Percentiles rank a stretch among this genome's conserved stretches.
Conservation (phyloP, 2,888 invertebrate species). For the Sphaerophoria rueppellii region DNA sequence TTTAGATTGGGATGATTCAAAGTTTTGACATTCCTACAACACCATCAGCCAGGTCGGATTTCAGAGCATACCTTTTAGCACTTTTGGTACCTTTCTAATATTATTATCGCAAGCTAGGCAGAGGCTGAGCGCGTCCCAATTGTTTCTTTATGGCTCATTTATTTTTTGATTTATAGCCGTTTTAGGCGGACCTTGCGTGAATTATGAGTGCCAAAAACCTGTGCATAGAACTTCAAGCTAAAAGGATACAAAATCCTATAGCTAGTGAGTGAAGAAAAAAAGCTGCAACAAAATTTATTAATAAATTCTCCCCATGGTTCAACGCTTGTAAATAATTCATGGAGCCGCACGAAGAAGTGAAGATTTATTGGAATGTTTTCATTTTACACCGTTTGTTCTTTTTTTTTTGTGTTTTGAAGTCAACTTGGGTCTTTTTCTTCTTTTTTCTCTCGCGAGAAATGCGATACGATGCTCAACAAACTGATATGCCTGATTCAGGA, state of each 20-base stretch:
- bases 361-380: conserved; percentile 72
- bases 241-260: conserved; percentile 23
- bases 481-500: conserved; percentile 1
- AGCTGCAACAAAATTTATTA: conserved; percentile 52
- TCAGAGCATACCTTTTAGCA: conserved; percentile 51
- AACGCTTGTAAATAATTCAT: conserved; percentile 67
- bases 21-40: conserved; percentile 2
- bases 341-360: conserved; percentile 47
- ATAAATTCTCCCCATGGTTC: conserved; percentile 66
- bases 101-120: conserved; percentile 41
- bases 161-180: conserved; percentile 71
- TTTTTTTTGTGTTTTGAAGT: conserved; percentile 18
- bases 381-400: conserved; percentile 50
- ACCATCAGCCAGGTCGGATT: conserved; percentile 48
- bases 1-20: neutral
- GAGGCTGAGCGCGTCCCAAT: conserved; percentile 53
- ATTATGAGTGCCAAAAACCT: conserved; percentile 68
- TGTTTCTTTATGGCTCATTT: conserved; percentile 73
- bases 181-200: conserved; percentile 71
- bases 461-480: conserved; percentile 8
- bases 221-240: conserved; percentile 31
- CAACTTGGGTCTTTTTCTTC: neutral
- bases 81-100: conserved; percentile 39
- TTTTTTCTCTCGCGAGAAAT: neutral
- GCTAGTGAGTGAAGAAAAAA: conserved; percentile 12